Evolutionary conservation across 2,113 vertebrate genomes (phyloP).

Genomic region (Mionectes macconnelli): DNA sequence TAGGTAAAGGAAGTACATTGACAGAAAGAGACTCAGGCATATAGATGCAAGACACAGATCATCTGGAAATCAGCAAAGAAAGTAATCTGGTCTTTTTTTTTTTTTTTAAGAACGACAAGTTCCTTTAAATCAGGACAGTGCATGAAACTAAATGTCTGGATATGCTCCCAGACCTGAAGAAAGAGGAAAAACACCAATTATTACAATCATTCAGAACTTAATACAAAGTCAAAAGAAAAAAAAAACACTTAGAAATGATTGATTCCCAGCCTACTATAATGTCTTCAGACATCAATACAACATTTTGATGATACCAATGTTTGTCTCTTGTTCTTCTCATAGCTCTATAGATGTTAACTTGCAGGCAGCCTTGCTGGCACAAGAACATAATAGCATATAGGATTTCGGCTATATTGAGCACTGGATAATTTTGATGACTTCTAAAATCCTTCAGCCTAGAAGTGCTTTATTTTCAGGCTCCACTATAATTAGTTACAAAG

Average conservation of each 20-base stretch:
- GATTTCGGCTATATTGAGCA: slow-evolving; percentile 53
- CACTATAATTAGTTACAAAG: slow-evolving; percentile 54
- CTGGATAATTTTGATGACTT: slow-evolving; percentile 55
- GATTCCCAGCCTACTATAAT: slow-evolving; percentile 4
- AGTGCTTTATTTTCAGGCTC: slow-evolving; percentile 58
- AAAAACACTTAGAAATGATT: neutral
- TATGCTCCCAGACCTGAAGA: neutral
- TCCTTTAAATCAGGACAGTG: neutral
- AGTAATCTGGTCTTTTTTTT: neutral
- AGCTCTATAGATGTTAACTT: slow-evolving; percentile 25
- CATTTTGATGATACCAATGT: slow-evolving; percentile 3
- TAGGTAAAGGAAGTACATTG: neutral
- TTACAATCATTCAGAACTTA: slow-evolving; percentile 14
- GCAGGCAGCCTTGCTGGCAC: neutral
- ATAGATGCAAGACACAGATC: neutral
- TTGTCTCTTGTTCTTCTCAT: neutral
- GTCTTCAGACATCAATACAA: slow-evolving; percentile 14
- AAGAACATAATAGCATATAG: slow-evolving; percentile 46
- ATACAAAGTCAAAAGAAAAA: slow-evolving; percentile 11
- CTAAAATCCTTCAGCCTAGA: slow-evolving; percentile 40
- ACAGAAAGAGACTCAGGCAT: neutral
- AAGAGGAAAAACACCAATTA: neutral
- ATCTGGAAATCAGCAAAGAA: neutral
- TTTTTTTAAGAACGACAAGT: neutral
- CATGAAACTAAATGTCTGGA: neutral